A percentile compares a stretch with the other conserved stretches of the same genome.
These are phyloP conservation scores for Pachydiplax longipennis DNA, from an alignment of 2,888 invertebrate genomes.

Conservation along the genomic window DNA sequence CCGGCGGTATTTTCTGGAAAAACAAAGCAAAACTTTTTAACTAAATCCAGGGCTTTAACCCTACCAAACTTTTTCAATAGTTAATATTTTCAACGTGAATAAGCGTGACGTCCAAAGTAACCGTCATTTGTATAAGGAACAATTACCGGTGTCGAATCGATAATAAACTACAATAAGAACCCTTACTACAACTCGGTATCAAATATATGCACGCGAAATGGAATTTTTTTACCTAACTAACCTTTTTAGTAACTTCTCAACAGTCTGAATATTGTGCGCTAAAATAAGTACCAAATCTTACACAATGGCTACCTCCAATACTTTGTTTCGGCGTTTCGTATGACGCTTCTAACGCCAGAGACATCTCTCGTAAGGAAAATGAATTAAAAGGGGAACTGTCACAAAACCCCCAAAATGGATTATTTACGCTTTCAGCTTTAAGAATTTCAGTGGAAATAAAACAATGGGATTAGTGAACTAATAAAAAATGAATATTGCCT, in stretches of 20 bases:
- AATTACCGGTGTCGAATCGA: conserved; percentile 38
- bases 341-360: conserved; percentile 43
- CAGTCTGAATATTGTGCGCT: conserved; percentile 43
- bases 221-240: conserved; percentile 6
- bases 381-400: conserved; percentile 42
- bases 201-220: not conserved
- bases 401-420: conserved; percentile 34
- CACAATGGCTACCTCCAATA: conserved; percentile 44
- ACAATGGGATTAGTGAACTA: not conserved
- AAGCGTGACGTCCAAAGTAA: conserved; percentile 38
- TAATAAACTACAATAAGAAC: conserved; percentile 12
- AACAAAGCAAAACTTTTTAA: not conserved
- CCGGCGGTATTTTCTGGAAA: not conserved
- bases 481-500: not conserved
- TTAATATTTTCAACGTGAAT: conserved; percentile 9
- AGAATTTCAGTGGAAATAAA: not conserved
- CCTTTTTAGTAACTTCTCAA: not conserved
- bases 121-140: conserved; percentile 33
- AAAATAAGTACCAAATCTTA: conserved; percentile 45
- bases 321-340: conserved; percentile 45
- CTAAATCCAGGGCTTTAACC: not conserved
- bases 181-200: not conserved
- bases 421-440: conserved; percentile 23
- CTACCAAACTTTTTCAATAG: not conserved
- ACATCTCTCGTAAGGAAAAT: conserved; percentile 43